Conservation (phyloP, 2,888 invertebrate genomes). For the Lasius platythorax region DNA sequence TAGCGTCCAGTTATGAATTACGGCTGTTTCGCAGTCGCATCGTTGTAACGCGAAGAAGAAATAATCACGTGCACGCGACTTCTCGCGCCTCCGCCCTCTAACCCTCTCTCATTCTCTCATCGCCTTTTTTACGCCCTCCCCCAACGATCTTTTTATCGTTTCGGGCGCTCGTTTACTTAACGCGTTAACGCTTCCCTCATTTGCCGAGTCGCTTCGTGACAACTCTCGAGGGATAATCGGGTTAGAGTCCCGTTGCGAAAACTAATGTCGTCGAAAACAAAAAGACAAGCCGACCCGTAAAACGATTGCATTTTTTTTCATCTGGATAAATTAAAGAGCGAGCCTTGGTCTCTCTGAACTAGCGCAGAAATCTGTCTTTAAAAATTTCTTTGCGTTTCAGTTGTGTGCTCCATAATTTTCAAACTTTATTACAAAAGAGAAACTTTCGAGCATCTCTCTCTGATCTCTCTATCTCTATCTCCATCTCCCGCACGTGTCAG, state of each 20-base stretch:
- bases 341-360: background rate
- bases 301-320: background rate
- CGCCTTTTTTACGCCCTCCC: background rate
- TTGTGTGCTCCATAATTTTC: background rate
- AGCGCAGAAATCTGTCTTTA: background rate
- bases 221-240: conserved; percentile 43
- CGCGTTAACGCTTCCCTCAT: conserved; percentile 52
- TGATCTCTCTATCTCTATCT: background rate
- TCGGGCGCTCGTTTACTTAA: conserved; percentile 48
- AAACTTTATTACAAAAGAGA: conserved; percentile 31
- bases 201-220: conserved; percentile 43
- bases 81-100: background rate
- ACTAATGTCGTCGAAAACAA: background rate
- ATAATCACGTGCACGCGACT: conserved; percentile 53
- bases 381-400: background rate
- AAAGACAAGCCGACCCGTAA: conserved; percentile 3
- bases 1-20: conserved; percentile 47
- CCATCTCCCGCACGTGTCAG: background rate
- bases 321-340: background rate
- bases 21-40: conserved; percentile 31
- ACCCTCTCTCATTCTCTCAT: background rate
- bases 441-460: conserved; percentile 20
- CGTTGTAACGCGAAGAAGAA: conserved; percentile 32
- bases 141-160: conserved; percentile 32
- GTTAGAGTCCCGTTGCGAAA: conserved; percentile 12